These are phyloP conservation scores for Pteropus rufus DNA, from an alignment of 2,797 vertebrate genomes.

Conservation along the genomic window DNA sequence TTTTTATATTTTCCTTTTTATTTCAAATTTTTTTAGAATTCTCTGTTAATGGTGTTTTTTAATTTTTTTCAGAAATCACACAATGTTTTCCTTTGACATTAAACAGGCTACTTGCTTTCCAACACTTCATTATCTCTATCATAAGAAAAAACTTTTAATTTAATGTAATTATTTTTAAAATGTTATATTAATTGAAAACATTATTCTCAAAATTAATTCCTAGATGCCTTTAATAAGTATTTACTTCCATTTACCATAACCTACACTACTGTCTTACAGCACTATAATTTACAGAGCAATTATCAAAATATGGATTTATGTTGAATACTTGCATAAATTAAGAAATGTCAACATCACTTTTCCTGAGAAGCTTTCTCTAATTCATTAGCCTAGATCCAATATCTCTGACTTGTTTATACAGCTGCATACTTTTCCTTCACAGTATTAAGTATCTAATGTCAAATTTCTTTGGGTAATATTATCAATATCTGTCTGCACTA, in stretches of 20 bases:
- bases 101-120: conserved; percentile 26
- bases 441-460: background rate
- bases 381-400: background rate
- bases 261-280: background rate
- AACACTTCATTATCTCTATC: conserved; percentile 42
- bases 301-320: background rate
- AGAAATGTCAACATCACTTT: background rate
- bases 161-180: conserved; percentile 35
- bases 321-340: background rate
- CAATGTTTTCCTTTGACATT: conserved; percentile 4
- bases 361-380: background rate
- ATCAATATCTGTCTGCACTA: background rate
- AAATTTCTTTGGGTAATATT: background rate
- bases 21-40: conserved; percentile 44
- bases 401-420: background rate
- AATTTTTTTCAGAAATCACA: conserved; percentile 46
- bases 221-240: background rate
- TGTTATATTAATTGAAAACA: conserved; percentile 41
- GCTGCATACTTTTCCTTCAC: background rate
- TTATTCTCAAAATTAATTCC: conserved; percentile 9
- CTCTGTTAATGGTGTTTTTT: conserved; percentile 24
- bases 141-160: conserved; percentile 37
- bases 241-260: background rate
- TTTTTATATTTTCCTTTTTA: conserved; percentile 18
- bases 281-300: background rate